Conservation (phyloP, 1,140 invertebrate genomes). For the Physella acuta region DNA sequence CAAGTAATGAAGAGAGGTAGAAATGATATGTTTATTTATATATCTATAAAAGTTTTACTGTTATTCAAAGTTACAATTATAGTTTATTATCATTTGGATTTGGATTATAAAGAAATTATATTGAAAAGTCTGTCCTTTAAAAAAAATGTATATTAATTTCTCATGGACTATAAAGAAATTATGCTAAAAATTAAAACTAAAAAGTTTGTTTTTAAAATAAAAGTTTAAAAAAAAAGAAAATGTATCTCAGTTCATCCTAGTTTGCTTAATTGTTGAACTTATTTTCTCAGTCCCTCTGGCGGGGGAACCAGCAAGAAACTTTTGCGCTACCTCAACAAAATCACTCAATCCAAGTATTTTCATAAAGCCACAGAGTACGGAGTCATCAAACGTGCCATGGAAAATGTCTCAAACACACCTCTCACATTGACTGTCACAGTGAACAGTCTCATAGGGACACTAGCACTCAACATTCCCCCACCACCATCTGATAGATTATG, state of each 20-base stretch:
- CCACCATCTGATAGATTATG: slow-evolving; percentile 91
- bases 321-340: slow-evolving; percentile 83
- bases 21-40: neutral
- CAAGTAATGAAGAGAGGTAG: slow-evolving; percentile 11
- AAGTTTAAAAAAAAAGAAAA: no score
- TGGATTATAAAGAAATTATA: no score
- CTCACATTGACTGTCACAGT: slow-evolving; percentile 86
- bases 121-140: no score
- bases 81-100: no score
- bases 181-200: no score
- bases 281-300: slow-evolving; percentile 7
- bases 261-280: neutral
- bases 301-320: slow-evolving; percentile 71
- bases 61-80: neutral
- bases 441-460: slow-evolving; percentile 76
- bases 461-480: slow-evolving; percentile 90
- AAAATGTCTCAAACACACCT: slow-evolving; percentile 83
- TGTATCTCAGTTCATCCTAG: neutral
- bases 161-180: no score
- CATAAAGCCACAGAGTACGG: slow-evolving; percentile 70
- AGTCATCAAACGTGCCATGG: slow-evolving; percentile 63
- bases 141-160: no score
- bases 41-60: no score
- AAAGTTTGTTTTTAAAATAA: no score
- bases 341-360: slow-evolving; percentile 88